Base-by-base conservation (phyloP, 2,888 invertebrate genomes). In the Pristionchus arcanus region DNA sequence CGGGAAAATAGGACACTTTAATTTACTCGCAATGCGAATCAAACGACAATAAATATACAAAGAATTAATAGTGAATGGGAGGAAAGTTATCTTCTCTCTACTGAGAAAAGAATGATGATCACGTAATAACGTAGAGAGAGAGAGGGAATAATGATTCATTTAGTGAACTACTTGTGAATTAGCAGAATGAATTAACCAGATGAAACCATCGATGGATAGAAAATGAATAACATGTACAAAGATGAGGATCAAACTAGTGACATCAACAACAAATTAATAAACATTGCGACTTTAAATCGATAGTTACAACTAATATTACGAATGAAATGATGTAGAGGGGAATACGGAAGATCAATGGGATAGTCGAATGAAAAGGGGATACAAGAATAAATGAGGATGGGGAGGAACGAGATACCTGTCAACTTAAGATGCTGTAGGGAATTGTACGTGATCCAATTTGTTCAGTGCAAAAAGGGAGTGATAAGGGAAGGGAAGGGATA, bases 171-270 rank as follows among this genome's bases (percentile, higher is more conserved):
- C 66, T 28, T 28, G 28, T 66, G 28, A 31, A 71, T 71, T 71
- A 71, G 28, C 28, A 28, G 71, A 71, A 25, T 19, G 31, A 34
- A 71, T n/a, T 71, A 71, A 71, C 71, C 71, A 71, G 71, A 34
- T 19, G 34, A 31, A 21, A 34, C 15, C 71, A 71, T 71, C 71
- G 71, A 71, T 71, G 71, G 34, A 71, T n/a, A 71, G 2, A 34
- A 19, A 16, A 71, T 66, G n/a, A 71, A 71, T 15, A 49, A 86
- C 86, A 86, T 86, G 86, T 86, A 86, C 66, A 86, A 37, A 86
- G 5, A 63, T 86, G 86, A 86, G 86, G 86, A 86, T 86, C 86
- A 84, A 84, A 84, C 34, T 31, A 84, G 34, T 25, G n/a, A 77
- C 31, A 77, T 42, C 37, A 49, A 77, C 49, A 77, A 77, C 77